Percentiles rank a stretch among this genome's conserved stretches.
These are phyloP conservation scores for Phaonia tiefii DNA, from an alignment of 2,888 invertebrate genomes.

Conservation along the genomic window DNA sequence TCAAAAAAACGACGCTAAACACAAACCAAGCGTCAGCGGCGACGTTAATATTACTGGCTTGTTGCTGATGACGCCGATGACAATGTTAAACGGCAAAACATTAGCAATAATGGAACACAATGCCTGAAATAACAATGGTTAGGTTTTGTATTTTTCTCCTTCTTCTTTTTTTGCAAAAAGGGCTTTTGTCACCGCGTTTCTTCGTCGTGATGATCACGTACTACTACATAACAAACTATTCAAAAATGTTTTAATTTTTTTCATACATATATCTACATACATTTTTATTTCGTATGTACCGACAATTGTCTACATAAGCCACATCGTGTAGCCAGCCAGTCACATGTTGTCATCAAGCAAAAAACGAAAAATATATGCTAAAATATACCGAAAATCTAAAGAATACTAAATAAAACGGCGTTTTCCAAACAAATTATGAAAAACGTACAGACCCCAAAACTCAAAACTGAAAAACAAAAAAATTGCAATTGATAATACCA, in stretches of 20 bases:
- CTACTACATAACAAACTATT: neutral
- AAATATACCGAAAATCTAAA: conserved; percentile 3
- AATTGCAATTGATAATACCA: neutral
- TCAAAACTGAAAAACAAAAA: too few relatives aligned
- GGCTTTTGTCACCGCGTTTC: neutral
- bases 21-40: neutral
- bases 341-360: conserved; percentile 22
- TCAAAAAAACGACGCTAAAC: neutral
- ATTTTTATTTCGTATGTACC: neutral
- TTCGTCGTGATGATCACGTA: neutral
- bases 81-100: conserved; percentile 14
- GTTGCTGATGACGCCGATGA: neutral
- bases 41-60: neutral
- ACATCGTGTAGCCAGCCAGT: neutral
- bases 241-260: neutral
- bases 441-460: neutral
- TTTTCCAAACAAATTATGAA: conserved; percentile 19
- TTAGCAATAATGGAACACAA: conserved; percentile 25
- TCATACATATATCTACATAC: neutral
- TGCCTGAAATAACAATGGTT: conserved; percentile 36
- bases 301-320: conserved; percentile 24
- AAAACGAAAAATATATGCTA: neutral
- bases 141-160: neutral
- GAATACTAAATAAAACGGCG: neutral
- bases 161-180: neutral